Evolutionary conservation across 2,888 invertebrate genomes (phyloP).

Genomic region (Cheilosia variabilis): DNA sequence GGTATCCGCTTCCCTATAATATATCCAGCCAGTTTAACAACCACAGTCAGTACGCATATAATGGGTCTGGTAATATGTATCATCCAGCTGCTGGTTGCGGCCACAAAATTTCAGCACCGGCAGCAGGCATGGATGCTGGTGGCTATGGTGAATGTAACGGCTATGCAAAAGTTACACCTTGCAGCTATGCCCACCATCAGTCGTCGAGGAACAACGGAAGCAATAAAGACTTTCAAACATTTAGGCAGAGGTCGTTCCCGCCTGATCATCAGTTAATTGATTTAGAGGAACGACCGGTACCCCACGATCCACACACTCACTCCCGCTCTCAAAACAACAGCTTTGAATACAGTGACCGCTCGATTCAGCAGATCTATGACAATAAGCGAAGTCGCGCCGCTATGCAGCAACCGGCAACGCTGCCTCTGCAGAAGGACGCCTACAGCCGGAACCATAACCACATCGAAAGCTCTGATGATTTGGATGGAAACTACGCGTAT

Average conservation of each 20-base stretch:
- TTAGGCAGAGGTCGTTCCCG: slow-evolving; percentile 79
- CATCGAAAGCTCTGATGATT: slow-evolving; percentile 77
- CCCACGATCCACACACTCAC: slow-evolving; percentile 78
- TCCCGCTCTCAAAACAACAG: slow-evolving; percentile 76
- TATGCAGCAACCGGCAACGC: slow-evolving; percentile 43
- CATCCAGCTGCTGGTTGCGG: slow-evolving; percentile 60
- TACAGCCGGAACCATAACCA: slow-evolving; percentile 67
- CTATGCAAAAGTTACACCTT: slow-evolving; percentile 79
- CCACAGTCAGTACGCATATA: slow-evolving; percentile 78
- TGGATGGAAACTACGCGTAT: slow-evolving; percentile 78
- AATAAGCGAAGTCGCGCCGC: slow-evolving; percentile 63
- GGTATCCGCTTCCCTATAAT: slow-evolving; percentile 82
- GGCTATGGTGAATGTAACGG: slow-evolving; percentile 72
- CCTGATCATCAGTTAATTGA: slow-evolving; percentile 81
- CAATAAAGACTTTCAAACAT: slow-evolving; percentile 75
- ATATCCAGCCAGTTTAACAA: slow-evolving; percentile 82
- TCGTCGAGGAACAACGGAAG: slow-evolving; percentile 55
- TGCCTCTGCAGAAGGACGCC: slow-evolving; percentile 64
- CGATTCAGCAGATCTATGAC: slow-evolving; percentile 67
- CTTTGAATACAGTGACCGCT: slow-evolving; percentile 78
- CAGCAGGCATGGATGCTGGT: slow-evolving; percentile 70
- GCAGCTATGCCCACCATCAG: slow-evolving; percentile 77
- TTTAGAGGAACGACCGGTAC: slow-evolving; percentile 81
- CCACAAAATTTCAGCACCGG: slow-evolving; percentile 74
- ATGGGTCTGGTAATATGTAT: slow-evolving; percentile 70